Conservation (phyloP, 2,888 invertebrate species). For the Himalopsyche kuldschensis region DNA sequence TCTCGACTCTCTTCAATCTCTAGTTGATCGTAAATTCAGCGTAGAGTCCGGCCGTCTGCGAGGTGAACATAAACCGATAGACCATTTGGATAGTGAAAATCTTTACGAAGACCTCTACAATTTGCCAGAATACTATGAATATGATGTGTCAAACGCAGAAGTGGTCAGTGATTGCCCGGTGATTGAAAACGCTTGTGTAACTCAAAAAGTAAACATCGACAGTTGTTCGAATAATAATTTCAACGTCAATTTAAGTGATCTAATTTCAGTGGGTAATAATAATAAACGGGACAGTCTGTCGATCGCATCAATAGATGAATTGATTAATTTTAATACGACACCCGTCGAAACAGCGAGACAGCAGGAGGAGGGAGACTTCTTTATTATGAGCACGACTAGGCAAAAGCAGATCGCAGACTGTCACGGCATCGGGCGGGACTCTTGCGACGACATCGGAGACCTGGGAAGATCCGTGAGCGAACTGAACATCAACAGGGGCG, state of each 20-base stretch:
- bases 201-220: conserved; percentile 42
- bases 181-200: background rate
- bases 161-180: background rate
- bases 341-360: conserved; percentile 48
- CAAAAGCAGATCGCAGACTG: conserved; percentile 49
- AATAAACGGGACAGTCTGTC: conserved; percentile 24
- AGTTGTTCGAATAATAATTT: conserved; percentile 45
- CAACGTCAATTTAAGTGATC: conserved; percentile 51
- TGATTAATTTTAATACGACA: conserved; percentile 46
- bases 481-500: conserved; percentile 47
- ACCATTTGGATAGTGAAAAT: conserved; percentile 39
- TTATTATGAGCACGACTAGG: conserved; percentile 36
- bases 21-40: conserved; percentile 50
- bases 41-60: conserved; percentile 25
- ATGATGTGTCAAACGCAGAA: conserved; percentile 46
- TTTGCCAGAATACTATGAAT: conserved; percentile 58
- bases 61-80: conserved; percentile 43
- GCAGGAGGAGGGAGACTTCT: conserved; percentile 46
- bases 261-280: conserved; percentile 39
- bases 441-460: conserved; percentile 46
- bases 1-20: conserved; percentile 52
- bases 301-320: conserved; percentile 46
- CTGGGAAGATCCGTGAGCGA: conserved; percentile 45
- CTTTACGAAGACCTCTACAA: conserved; percentile 50
- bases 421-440: conserved; percentile 51